These are phyloP conservation scores for Notodonta dromedarius DNA, from an alignment of 2,888 invertebrate genomes.

Conservation along the genomic window DNA sequence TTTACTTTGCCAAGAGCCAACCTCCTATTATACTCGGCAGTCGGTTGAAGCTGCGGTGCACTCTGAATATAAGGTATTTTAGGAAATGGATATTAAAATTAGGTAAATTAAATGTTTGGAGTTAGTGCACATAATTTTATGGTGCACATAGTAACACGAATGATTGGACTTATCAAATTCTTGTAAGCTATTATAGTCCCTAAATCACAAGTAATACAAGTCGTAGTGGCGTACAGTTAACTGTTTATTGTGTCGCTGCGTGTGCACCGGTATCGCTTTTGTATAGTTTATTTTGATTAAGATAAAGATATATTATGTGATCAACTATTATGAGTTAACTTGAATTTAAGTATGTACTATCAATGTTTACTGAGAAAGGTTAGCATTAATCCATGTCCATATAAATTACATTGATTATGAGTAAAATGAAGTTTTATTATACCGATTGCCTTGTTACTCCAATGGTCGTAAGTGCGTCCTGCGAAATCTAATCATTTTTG, in stretches of 20 bases:
- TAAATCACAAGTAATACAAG: not conserved
- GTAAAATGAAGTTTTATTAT: constrained; percentile 1
- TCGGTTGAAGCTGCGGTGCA: no score
- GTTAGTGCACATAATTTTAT: constrained; percentile 4
- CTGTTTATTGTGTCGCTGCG: constrained; percentile 18
- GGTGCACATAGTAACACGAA: constrained; percentile 8
- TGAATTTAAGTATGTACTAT: constrained; percentile 51
- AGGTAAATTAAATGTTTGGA: not conserved
- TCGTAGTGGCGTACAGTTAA: constrained; percentile 1
- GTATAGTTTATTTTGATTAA: constrained; percentile 47
- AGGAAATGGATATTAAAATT: no score
- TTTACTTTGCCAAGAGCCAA: no score
- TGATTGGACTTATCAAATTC: not conserved
- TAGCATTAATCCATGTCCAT: constrained; percentile 49
- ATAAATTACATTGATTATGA: constrained; percentile 47
- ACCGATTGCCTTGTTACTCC: no score
- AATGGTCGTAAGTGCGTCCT: no score
- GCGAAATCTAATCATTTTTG: no score
- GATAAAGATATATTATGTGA: constrained; percentile 58
- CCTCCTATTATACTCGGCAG: no score
- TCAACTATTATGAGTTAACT: constrained; percentile 55
- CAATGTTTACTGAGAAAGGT: constrained; percentile 53
- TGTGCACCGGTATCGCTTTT: constrained; percentile 41
- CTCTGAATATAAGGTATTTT: no score
- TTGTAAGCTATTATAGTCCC: not conserved